Evolutionary conservation across 2,113 vertebrate genomes (phyloP), one percentile per base, ranked within the genome.

Genomic region (Eulacestoma nigropectus): DNA sequence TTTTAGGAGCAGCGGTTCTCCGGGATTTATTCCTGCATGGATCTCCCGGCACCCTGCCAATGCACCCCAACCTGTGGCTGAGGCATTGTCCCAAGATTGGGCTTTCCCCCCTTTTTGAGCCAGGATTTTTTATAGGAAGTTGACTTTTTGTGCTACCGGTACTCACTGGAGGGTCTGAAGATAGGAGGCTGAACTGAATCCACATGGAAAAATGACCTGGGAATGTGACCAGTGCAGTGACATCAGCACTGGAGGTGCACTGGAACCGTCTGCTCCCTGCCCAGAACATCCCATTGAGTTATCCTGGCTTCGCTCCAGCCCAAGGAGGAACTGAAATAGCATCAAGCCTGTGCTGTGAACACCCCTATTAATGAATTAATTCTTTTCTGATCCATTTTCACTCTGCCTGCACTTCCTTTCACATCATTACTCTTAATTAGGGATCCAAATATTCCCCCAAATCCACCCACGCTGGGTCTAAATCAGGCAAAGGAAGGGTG

Each of bases 341-440:
- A 76, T 20, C 6, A 30, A 74, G 16, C 27, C 39, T 39, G 33
- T 39, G 2, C 65, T 84, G 39, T 52, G 53, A 85, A 55, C 47
- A 60, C 33, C 41, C 19, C 0, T 9, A 33, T 60, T 19, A 87
- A 65, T 29, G 57, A 49, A 85, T 72, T 87, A 72, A 91, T 96
- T 77, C 6, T 89, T 68, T 89, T 57, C 89, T 91, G 84, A 94
- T 95, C 81, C 92, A 6, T 94, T 91, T 94, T 91, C 95, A 82
- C 57, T 70, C 35, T 84, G 93, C 42, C 41, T 94, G 81, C 47
- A 42, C 87, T 95, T 97, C 95, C 96, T 96, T 84, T 94, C 78
- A 59, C 93, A 84, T 94, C 77, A 93, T 74, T 70, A 23, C 39
- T 82, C 17, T 9, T 72, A 73, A 77, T 76, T 80, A 94, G 26